Evolutionary conservation across 2,888 invertebrate species (phyloP).

Genomic region (Lepidochrysops patricia): DNA sequence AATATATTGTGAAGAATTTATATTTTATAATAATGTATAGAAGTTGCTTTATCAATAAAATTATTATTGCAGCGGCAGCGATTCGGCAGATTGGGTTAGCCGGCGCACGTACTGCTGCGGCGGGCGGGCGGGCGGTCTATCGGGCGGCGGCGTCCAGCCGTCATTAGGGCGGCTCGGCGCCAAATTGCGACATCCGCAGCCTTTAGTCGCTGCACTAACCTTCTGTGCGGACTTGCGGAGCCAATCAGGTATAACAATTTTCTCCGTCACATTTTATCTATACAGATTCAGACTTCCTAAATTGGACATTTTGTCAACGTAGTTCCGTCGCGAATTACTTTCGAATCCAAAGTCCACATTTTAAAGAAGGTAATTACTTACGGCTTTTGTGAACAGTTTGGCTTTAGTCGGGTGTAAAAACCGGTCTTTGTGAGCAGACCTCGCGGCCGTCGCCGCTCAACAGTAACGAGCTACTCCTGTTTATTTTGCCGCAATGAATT

Average conservation of each 20-base stretch:
- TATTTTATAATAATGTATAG: not conserved
- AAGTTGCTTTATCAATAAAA: conserved; percentile 25
- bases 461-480: conserved; percentile 62
- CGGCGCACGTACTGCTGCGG: conserved; percentile 47
- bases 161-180: conserved; percentile 54
- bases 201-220: conserved; percentile 25
- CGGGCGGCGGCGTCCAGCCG: conserved; percentile 37
- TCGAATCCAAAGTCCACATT: not conserved
- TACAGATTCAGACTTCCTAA: not conserved
- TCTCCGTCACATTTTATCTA: conserved; percentile 14
- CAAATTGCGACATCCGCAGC: conserved; percentile 64
- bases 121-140: conserved; percentile 53
- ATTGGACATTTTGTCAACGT: not conserved
- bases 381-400: not conserved
- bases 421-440: conserved; percentile 10
- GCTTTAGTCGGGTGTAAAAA: conserved; percentile 9
- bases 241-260: conserved; percentile 26
- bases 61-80: conserved; percentile 28
- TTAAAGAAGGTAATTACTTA: conserved; percentile 3
- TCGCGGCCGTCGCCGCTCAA: conserved; percentile 14
- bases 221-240: conserved; percentile 20
- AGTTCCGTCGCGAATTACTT: not conserved
- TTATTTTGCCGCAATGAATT: conserved; percentile 72
- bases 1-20: not conserved
- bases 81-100: conserved; percentile 34